Base-by-base conservation (phyloP, 2,797 vertebrate genomes). In the Characodon lateralis region DNA sequence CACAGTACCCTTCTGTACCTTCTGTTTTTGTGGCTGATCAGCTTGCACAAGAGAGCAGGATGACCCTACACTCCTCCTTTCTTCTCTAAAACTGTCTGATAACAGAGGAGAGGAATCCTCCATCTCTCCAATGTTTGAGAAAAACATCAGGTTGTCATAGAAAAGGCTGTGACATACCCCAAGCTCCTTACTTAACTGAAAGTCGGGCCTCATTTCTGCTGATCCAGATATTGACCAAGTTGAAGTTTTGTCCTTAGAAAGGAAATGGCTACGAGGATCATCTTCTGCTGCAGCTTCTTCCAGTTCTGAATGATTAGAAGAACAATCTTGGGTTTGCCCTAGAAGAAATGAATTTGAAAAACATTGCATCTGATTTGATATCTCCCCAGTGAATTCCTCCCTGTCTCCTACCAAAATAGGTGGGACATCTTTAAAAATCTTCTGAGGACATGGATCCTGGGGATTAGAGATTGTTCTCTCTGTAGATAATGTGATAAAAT, bases 401-500 rank as follows among this genome's bases (percentile, higher is more conserved):
- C 58, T 69, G 39, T 83, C 83, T 75, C 75, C 28, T 72, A 53
- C 8, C 5, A 18, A 59, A n/a, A 58, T 58, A 70, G 76, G 74
- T 66, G 59, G 69, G 6, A 56, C 22, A 7, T 76, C 51, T 71
- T 78, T 13, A 65, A 50, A 51, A 73, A 55, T 6, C 53, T 18
- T 55, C 53, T 22, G 65, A 48, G 71, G 41, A 50, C 55, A 72
- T 69, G 41, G 81, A 63, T 4, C 74, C 20, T 55, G 53, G 24
- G 22, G 53, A 55, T 5, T 10, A 58, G 79, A 77, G 74, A 65
- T 24, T 78, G 82, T 78, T 31, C 87, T 76, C 65, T 91, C 84
- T 55, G 82, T 76, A 14, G 79, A 82, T 50, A 82, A 89, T 14
- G 81, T 88, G 56, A 88, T 78, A 35, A 86, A 84, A 50, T 86